phyloP scores from a whole-genome alignment of 2,888 invertebrate species.

The Chrysodeixis includens region DNA sequence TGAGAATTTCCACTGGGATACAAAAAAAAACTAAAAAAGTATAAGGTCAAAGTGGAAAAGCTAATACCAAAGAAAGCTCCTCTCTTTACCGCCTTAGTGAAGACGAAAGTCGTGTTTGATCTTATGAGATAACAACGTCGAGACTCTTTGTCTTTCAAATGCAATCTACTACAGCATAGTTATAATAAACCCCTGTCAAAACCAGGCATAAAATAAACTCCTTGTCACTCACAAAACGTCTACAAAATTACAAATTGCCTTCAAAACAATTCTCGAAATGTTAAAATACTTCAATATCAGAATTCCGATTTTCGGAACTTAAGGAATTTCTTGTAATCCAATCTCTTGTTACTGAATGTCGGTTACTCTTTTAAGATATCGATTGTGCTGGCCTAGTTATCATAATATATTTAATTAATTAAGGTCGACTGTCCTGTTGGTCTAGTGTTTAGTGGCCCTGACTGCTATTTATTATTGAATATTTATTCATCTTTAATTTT shows the following conservation, averaged over 20 bases:
- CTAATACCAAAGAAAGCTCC: too few relatives aligned
- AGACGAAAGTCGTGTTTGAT: too few relatives aligned
- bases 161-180: neutral
- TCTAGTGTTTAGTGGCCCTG: too few relatives aligned
- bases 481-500: constrained; percentile 5
- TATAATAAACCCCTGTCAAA: neutral
- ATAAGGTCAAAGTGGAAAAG: too few relatives aligned
- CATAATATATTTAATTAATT: too few relatives aligned
- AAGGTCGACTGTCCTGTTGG: too few relatives aligned
- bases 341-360: constrained; percentile 23
- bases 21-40: too few relatives aligned
- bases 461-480: too few relatives aligned
- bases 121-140: too few relatives aligned
- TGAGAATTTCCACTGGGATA: too few relatives aligned
- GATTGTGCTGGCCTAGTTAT: constrained; percentile 10
- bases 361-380: constrained; percentile 12
- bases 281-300: constrained; percentile 54
- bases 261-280: constrained; percentile 46
- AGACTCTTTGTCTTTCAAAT: too few relatives aligned
- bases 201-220: neutral
- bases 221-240: constrained; percentile 3
- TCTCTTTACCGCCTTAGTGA: too few relatives aligned
- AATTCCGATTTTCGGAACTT: constrained; percentile 42
- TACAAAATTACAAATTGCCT: constrained; percentile 29
- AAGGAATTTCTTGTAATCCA: constrained; percentile 23